Base-by-base conservation (phyloP, 1,140 invertebrate species). In the Zaprionus tsacasi region DNA sequence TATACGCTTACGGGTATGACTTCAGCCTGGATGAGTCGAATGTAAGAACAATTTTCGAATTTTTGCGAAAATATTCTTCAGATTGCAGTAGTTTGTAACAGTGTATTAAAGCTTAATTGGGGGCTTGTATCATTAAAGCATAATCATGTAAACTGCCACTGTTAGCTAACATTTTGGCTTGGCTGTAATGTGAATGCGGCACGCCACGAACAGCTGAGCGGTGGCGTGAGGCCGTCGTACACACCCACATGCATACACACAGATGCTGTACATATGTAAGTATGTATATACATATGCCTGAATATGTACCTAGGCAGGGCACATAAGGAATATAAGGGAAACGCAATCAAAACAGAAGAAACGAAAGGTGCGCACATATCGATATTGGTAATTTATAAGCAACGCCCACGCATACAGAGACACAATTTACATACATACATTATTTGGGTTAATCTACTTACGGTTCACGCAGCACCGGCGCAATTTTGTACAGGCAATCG, bases 401-500 rank as follows among this genome's bases (percentile, higher is more conserved):
- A 30, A 6, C 33, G 33, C 33, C 33, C 33, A 45, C 25, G 35
- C 6, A 33, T 13, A 58, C 15, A 50, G 21, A 52, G n/a, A n/a
- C 40, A 30, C 38, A 21, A 55, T 21, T 54, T 40, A 12, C 15
- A 11, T 35, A 35, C 48, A 48, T 25, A 61, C 61, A 21, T 17
- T 48, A 21, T 58, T 43, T 25, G n/a, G 11, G 43, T 69, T 58
- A 13, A 13, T 52, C 43, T 86, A 96, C 96, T 97, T 94, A 98
- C 96, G 95, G 95, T 93, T 97, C 95, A 77, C 94, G 93, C 25
- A 98, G 93, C 63, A 96, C 94, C 27, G 96, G 96, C 63, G 96
- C 95, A 52, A 96, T 95, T 85, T 96, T 96, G 60, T 96, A 93
- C 17, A 97, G 94, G 48, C 95, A 95, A 74, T 96, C 94, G 13